Evolutionary conservation across 2,888 invertebrate genomes (phyloP).

Genomic region (Amphimallon solstitiale): DNA sequence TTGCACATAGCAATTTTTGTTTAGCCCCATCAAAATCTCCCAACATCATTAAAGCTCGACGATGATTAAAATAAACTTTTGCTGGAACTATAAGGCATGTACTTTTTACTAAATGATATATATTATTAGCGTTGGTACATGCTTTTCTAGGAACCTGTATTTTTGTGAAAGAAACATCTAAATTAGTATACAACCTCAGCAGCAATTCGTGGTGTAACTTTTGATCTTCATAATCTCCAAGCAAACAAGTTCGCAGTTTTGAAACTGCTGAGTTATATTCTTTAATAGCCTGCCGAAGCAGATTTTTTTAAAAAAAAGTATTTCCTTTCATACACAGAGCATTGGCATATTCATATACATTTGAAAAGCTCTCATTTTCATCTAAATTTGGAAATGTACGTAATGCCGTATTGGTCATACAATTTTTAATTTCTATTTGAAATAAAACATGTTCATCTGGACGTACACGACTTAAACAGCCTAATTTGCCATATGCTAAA

Average conservation of each 20-base stretch:
- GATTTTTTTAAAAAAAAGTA: constrained; percentile 67
- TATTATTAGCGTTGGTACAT: constrained; percentile 72
- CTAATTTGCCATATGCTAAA: constrained; percentile 79
- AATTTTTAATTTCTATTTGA: constrained; percentile 76
- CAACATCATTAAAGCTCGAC: constrained; percentile 72
- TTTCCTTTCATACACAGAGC: constrained; percentile 73
- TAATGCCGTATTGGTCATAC: constrained; percentile 66
- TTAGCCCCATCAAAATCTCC: constrained; percentile 71
- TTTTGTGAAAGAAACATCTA: constrained; percentile 77
- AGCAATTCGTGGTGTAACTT: constrained; percentile 70
- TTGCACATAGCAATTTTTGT: constrained; percentile 66
- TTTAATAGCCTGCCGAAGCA: constrained; percentile 63
- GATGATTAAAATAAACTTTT: constrained; percentile 74
- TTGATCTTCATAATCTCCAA: constrained; percentile 76
- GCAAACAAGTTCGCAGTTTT: constrained; percentile 72
- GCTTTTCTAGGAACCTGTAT: constrained; percentile 70
- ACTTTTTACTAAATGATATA: constrained; percentile 66
- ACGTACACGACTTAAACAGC: constrained; percentile 83
- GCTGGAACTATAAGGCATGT: constrained; percentile 67
- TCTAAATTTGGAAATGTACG: constrained; percentile 63
- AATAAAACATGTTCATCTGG: constrained; percentile 77
- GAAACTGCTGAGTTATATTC: constrained; percentile 71
- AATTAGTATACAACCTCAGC: constrained; percentile 75
- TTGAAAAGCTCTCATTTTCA: constrained; percentile 70
- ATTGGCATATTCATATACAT: constrained; percentile 70